phyloP scores from a whole-genome alignment of 2,113 vertebrate genomes.

The Helogale parvula region DNA sequence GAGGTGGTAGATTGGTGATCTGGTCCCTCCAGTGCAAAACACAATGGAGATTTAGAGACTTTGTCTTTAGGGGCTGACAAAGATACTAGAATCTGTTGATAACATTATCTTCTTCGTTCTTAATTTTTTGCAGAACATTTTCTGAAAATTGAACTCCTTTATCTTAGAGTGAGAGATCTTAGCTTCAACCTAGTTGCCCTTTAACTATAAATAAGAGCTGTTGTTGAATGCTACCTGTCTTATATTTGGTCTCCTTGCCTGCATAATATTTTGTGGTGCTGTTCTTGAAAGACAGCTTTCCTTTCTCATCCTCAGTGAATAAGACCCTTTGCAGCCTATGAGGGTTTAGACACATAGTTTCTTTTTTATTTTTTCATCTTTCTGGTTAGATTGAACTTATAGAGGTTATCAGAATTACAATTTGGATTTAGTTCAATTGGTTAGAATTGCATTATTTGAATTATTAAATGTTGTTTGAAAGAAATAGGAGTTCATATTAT shows the following conservation, averaged over 20 bases:
- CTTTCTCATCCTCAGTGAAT: conserved; percentile 24
- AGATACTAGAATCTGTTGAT: conserved; percentile 58
- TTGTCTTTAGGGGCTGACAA: conserved; percentile 52
- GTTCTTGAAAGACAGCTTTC: conserved; percentile 4
- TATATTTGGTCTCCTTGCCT: conserved; percentile 57
- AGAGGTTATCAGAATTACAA: conserved; percentile 37
- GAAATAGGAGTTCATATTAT: neutral
- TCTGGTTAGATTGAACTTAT: neutral
- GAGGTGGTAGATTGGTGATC: conserved; percentile 49
- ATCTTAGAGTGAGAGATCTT: conserved; percentile 66
- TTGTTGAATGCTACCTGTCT: neutral
- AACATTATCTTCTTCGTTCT: conserved; percentile 70
- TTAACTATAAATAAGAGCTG: conserved; percentile 62
- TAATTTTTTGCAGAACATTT: conserved; percentile 72
- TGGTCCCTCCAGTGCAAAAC: conserved; percentile 21
- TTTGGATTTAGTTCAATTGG: conserved; percentile 61
- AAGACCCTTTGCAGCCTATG: neutral
- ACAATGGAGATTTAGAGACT: conserved; percentile 60
- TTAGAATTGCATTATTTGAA: conserved; percentile 40
- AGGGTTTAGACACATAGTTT: conserved; percentile 1
- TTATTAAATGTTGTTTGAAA: conserved; percentile 59
- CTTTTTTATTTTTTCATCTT: neutral
- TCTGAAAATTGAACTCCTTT: conserved; percentile 79
- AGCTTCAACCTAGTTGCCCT: conserved; percentile 35
- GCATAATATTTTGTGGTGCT: conserved; percentile 32